A percentile compares a stretch with the other conserved stretches of the same genome.
These are phyloP conservation scores for Leucoma salicis DNA, from an alignment of 2,888 invertebrate species.

Conservation along the genomic window DNA sequence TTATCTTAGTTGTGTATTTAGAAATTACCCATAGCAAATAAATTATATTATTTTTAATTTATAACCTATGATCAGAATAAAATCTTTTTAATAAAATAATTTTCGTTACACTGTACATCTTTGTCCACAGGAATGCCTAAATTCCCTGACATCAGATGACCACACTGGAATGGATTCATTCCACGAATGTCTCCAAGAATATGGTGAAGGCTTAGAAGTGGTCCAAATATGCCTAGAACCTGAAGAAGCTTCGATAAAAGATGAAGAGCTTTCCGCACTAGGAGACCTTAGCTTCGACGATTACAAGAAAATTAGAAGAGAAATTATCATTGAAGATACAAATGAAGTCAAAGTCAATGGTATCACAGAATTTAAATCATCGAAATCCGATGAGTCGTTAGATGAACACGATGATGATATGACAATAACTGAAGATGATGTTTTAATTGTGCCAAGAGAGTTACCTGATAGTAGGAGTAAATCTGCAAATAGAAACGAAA, in stretches of 20 bases:
- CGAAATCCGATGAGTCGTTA: conserved; percentile 71
- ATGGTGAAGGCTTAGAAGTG: conserved; percentile 84
- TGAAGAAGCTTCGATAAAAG: conserved; percentile 79
- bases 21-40: too few relatives aligned
- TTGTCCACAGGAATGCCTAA: conserved; percentile 72
- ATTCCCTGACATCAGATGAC: conserved; percentile 83
- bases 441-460: conserved; percentile 63
- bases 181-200: conserved; percentile 85
- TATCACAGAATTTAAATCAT: conserved; percentile 51
- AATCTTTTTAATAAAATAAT: not conserved
- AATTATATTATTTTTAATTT: too few relatives aligned
- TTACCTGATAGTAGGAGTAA: conserved; percentile 59
- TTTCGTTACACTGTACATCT: not conserved
- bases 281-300: conserved; percentile 74
- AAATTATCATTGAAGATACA: conserved; percentile 39
- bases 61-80: too few relatives aligned
- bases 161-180: conserved; percentile 85
- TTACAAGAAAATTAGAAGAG: conserved; percentile 46
- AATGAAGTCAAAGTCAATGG: conserved; percentile 56
- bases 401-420: conserved; percentile 74
- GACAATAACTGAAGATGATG: conserved; percentile 76
- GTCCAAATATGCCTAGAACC: conserved; percentile 84
- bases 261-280: conserved; percentile 72
- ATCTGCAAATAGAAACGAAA: conserved; percentile 50
- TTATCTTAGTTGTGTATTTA: too few relatives aligned